Base-by-base conservation (phyloP, 2,797 vertebrate genomes). In the Phalanger gymnotis region DNA sequence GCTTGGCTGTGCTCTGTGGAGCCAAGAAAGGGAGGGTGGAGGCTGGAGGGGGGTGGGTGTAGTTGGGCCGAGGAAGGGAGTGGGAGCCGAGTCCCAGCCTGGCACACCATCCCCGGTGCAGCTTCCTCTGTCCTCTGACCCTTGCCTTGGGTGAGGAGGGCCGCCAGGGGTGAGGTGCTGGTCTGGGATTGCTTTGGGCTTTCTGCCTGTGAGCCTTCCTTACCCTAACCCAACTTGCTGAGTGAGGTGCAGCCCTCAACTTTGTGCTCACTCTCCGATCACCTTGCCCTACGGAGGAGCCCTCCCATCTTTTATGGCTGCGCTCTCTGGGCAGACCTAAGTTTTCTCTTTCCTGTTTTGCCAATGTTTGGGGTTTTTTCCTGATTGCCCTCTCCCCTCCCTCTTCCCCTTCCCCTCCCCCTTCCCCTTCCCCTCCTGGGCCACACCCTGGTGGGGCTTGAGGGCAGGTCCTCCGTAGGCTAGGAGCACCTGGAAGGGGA, bases 1-100 rank as follows among this genome's bases (percentile, higher is more conserved):
- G 93, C 93, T 95, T 95, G 92, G 97, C 96, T 55, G 92, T 93
- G 94, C 40, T 5, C 47, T 4, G 89, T 0, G 91, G 53, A 97
- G 98, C 97, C 93, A 53, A 87, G 95, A 95, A 91, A 96, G 96
- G 12, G 90, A 34, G 51, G 95, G 90, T 96, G 54, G 93, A 54
- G 55, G 94, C n/a, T 91, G 96, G 90, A 96, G 90, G 93, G 13
- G 30, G 66, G n/a, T 73, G n/a, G 66, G 19, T 25, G 66, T 81
- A 81, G 66, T 40, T 81, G n/a, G 66, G n/a, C n/a, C 66, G 9
- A 47, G 66, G 66, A 81, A 81, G 66, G 61, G 73, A 51, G 66
- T 40, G 66, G 66, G 66, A 40, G 73, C 40, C 5, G 7, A 58
- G 57, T 28, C 22, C 40, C 73, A 9, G 40, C 9, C 73, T 40